Evolutionary conservation across 2,888 invertebrate genomes (phyloP), one percentile per base, ranked within the genome.

Genomic region (Coleophora deauratella): DNA sequence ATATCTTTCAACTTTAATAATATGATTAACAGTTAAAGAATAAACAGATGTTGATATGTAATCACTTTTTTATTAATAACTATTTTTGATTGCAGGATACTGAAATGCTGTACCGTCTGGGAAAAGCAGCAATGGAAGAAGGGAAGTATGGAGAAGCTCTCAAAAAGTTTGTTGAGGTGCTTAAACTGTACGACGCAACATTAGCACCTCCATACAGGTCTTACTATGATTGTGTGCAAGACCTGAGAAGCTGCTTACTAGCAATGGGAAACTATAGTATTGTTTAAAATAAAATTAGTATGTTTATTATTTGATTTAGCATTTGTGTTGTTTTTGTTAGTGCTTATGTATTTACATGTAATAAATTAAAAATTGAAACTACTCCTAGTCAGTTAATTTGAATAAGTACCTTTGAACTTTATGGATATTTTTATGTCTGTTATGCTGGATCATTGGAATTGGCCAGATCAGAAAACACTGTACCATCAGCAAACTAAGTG

Each of bases 221-320:
- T 50, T 93, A 91, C 66, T 91, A 92, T 56, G 81, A 92, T 37
- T 93, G 92, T 60, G 92, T 92, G 45, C 91, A 94, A 66, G 89
- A 90, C 38, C 75, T 92, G 10, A 87, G 91, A 51, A 87, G 90
- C 38, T 92, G 92, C 52, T 88, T 91, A 73, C 75, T 94, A 3
- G 82, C 90, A 41, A 74, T 89, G 50, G 94, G 93, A 37, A 91
- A 91, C 52, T 78, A 85, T 44, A 82, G 73, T 44, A 73, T 84
- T 64, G 57, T 59, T 34, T 71, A 54, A 21, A n/a, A 35, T n/a
- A 35, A 4, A 9, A 12, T 34, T 12, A 34, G 13, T 32, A n/a
- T 32, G 8, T 32, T 32, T 10, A n/a, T 32, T 32, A n/a, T n/a
- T n/a, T n/a, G 8, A 9, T 30, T 30, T 30, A 9, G 30, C 7